Conservation (phyloP, 2,797 vertebrate genomes). For the Dendrocincla tyrannina region DNA sequence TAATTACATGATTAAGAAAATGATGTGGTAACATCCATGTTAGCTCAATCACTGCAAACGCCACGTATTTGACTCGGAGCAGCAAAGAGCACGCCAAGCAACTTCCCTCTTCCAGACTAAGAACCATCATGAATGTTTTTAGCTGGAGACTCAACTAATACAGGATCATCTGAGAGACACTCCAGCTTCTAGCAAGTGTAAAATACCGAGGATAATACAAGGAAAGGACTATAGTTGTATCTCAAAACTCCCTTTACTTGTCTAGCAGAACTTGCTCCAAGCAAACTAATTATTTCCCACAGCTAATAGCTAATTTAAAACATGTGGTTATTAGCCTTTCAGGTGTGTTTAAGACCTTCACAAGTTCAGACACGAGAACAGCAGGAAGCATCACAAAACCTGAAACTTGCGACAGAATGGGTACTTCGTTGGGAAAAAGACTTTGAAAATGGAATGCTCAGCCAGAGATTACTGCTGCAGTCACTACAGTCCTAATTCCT, state of each 20-base stretch:
- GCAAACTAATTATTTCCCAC: background rate
- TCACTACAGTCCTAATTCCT: background rate
- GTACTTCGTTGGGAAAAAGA: background rate
- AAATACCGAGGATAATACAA: background rate
- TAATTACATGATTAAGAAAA: background rate
- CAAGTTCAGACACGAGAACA: background rate
- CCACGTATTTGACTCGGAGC: background rate
- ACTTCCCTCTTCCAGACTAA: background rate
- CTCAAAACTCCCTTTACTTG: background rate
- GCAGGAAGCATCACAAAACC: background rate
- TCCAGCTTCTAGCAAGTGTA: background rate
- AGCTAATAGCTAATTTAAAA: background rate
- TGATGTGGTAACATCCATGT: background rate
- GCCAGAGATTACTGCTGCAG: background rate
- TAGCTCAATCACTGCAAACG: conserved; percentile 14
- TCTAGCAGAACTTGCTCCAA: background rate
- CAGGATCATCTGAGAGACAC: background rate
- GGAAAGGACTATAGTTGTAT: background rate
- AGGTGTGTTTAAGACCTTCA: background rate
- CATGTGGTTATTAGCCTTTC: background rate
- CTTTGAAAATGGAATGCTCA: background rate
- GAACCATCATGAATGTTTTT: background rate
- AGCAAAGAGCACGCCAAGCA: conserved; percentile 1
- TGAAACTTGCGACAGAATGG: background rate
- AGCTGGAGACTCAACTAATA: background rate